Conservation (phyloP, 2,888 invertebrate genomes). For the Acronicta psi region DNA sequence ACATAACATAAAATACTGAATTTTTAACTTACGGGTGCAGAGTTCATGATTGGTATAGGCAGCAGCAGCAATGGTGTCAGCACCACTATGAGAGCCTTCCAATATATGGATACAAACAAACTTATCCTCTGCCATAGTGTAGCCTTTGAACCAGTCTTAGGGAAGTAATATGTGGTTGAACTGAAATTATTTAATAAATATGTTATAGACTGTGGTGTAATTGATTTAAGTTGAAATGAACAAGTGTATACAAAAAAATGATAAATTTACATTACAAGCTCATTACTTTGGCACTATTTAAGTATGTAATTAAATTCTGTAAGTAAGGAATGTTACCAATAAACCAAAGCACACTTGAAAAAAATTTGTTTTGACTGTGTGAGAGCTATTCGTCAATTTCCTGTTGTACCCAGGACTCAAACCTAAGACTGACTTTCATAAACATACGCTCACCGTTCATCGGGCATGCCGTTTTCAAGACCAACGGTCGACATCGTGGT, state of each 20-base stretch:
- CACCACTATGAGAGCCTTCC: slow-evolving; percentile 92
- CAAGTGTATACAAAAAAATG: too few relatives aligned
- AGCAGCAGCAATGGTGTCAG: slow-evolving; percentile 91
- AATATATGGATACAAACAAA: slow-evolving; percentile 91
- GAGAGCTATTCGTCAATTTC: too few relatives aligned
- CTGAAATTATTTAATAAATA: slow-evolving; percentile 69
- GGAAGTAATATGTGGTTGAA: slow-evolving; percentile 83
- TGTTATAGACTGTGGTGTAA: slow-evolving; percentile 17
- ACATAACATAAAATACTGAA: slow-evolving; percentile 35
- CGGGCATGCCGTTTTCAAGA: slow-evolving; percentile 78
- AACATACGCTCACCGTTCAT: slow-evolving; percentile 78
- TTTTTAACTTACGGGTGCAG: slow-evolving; percentile 82
- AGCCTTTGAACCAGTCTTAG: slow-evolving; percentile 76
- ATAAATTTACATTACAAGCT: too few relatives aligned
- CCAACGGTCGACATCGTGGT: slow-evolving; percentile 77
- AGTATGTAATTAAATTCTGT: too few relatives aligned
- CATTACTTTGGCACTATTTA: too few relatives aligned
- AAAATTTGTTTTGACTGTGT: too few relatives aligned
- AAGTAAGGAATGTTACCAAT: too few relatives aligned
- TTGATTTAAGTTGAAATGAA: too few relatives aligned
- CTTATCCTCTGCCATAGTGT: slow-evolving; percentile 75
- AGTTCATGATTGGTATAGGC: slow-evolving; percentile 90
- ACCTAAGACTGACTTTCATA: background rate
- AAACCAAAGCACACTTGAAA: too few relatives aligned
- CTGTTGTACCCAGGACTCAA: too few relatives aligned